Base-by-base conservation (phyloP, 2,113 vertebrate genomes). In the Ornithorhynchus anatinus region DNA sequence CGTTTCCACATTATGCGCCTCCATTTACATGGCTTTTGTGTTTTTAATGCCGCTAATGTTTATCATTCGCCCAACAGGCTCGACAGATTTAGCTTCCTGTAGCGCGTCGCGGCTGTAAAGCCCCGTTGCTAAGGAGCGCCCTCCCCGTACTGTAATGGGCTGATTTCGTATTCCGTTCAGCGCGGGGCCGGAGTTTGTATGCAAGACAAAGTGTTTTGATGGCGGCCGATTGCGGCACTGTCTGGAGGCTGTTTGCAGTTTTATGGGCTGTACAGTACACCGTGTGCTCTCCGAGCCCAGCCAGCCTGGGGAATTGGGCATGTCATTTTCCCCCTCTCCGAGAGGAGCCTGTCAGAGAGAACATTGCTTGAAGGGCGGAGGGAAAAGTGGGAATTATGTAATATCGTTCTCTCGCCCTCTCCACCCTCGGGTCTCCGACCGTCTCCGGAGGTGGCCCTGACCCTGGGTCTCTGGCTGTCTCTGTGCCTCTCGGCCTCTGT, bases 161-260 rank as follows among this genome's bases (percentile, higher is more conserved):
- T 97, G 96, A 98, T 98, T 98, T 96, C 92, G 96, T 98, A 98
- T 98, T 98, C 96, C 50, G 90, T 90, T 91, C 95, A 90, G 94
- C 93, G 91, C 95, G 92, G 96, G 94, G 92, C 95, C 95, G 95
- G 96, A 96, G 98, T 98, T 96, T 96, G 96, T 96, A 97, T 96
- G 96, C 96, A 95, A 98, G 96, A 97, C 97, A 97, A 97, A 97
- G 97, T 98, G 96, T 97, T 98, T 98, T 98, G 97, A 98, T 98
- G 97, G 96, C 96, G 96, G 94, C 94, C 96, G 96, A 97, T 97
- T 95, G 96, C 94, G 90, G 95, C 94, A 96, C 94, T 93, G 95
- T 96, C 96, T 96, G 94, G 94, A 96, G 95, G 94, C 94, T 95
- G 94, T 93, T 96, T 94, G 94, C 94, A 95, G 95, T 96, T 97